Evolutionary conservation across 2,888 invertebrate genomes (phyloP), one percentile per base, ranked within the genome.

Genomic region (Apeira syringaria): DNA sequence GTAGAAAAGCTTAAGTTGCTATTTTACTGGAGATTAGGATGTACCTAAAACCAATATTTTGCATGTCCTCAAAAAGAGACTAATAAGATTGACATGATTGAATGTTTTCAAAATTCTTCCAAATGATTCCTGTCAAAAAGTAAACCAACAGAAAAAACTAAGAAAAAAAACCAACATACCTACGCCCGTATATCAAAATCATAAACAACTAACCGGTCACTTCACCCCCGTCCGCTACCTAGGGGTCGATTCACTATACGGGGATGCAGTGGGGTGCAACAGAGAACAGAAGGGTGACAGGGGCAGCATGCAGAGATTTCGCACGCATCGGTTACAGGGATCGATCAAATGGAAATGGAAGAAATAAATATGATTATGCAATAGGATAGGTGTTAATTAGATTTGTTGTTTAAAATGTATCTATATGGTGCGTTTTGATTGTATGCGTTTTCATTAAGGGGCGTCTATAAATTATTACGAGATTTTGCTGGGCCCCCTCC

Each of bases 241-340:
- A 38, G 38, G 47, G 45, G 37, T 28, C 11, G 32, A 7, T 2
- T 6, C 20, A 7, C 6, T 15, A 20, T 15, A 26, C 47, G 29
- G 46, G 48, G 44, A 39, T 45, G 52, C 44, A 40, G 29, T 38
- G 40, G 52, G 48, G 46, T 44, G 50, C 43, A 42, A 15, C 18
- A 13, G 27, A n/a, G 25, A 36, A 33, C 34, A 36, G 48, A 36
- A 45, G 53, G 56, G 47, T 48, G 56, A 41, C 49, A 39, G 24
- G 40, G 35, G 20, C 34, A 32, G 47, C 38, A 33, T 53, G 58
- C 60, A 57, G 30, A 53, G 60, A 57, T 56, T 56, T 50, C 43
- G 52, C 50, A 56, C 58, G 56, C 58, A 50, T 55, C 54, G 45
- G 43, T 29, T 15, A 3, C 44, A 27, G 18, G 31, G n/a, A 30